Evolutionary conservation across 2,113 vertebrate species (phyloP).

Genomic region (Neomonachus schauinslandi): DNA sequence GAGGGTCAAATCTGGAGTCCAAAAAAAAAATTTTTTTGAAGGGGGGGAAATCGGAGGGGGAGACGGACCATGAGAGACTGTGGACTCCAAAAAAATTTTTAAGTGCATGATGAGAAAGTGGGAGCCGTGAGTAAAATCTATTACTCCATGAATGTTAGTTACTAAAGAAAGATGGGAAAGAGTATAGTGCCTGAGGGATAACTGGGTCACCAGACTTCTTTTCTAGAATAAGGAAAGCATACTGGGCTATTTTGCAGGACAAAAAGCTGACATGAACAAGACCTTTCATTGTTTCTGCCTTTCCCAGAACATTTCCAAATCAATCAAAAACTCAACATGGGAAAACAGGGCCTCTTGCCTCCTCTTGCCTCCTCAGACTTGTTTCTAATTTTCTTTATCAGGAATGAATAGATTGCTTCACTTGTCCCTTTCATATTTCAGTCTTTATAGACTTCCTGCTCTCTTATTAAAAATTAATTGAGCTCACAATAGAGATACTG

Average conservation of each 20-base stretch:
- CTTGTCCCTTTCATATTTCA: not conserved
- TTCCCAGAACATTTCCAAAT: not conserved
- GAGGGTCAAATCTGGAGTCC: not conserved
- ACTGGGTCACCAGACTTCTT: not conserved
- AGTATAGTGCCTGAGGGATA: not conserved
- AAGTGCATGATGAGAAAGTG: not conserved
- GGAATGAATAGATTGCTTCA: not conserved
- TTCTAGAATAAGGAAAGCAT: not conserved
- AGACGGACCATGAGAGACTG: no score
- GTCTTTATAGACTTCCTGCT: not conserved
- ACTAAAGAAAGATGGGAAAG: not conserved
- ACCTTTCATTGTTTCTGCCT: not conserved
- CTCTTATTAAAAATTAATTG: not conserved
- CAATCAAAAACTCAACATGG: not conserved
- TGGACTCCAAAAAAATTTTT: not conserved
- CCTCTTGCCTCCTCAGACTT: not conserved
- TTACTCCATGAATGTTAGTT: not conserved
- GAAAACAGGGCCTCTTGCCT: not conserved
- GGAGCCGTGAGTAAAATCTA: not conserved
- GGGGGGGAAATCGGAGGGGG: no score
- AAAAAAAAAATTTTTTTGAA: not conserved
- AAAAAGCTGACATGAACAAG: not conserved
- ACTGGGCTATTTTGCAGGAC: not conserved
- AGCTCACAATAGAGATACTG: not conserved
- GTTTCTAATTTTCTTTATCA: not conserved